Conservation (phyloP, 2,113 vertebrate species). For the Neomonachus schauinslandi region DNA sequence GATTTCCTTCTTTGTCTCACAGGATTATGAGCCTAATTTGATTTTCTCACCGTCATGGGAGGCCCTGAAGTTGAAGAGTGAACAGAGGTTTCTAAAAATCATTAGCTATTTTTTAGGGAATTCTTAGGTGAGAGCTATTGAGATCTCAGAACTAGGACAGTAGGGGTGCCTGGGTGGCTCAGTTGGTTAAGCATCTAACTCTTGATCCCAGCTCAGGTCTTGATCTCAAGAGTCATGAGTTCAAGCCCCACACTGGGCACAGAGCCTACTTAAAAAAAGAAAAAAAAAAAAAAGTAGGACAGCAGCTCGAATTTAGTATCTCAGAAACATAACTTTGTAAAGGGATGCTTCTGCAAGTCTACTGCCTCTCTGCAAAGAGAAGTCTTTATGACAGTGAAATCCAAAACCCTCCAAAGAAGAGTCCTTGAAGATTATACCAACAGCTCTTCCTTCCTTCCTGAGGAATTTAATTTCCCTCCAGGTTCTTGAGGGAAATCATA, state of each 20-base stretch:
- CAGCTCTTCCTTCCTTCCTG: background rate
- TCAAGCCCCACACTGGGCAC: background rate
- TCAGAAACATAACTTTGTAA: background rate
- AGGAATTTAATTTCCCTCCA: background rate
- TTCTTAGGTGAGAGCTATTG: background rate
- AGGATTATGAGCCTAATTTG: background rate
- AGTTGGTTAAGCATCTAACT: background rate
- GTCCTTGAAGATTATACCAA: background rate
- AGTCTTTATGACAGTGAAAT: background rate
- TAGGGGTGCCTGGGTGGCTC: background rate
- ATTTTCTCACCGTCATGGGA: background rate
- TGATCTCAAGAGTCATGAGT: background rate
- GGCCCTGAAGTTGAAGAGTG: background rate
- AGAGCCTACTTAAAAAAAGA: background rate
- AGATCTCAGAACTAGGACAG: background rate
- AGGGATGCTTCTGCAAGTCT: background rate
- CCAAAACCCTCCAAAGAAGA: background rate
- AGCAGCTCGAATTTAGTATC: background rate
- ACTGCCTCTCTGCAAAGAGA: background rate
- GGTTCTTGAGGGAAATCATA: background rate
- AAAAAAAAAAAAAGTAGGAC: background rate
- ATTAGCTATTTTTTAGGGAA: background rate
- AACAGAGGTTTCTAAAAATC: background rate
- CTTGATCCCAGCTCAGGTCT: background rate
- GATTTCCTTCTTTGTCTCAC: background rate